A percentile compares a stretch with the other conserved stretches of the same genome.
Conservation (phyloP, 2,113 vertebrate genomes). For the Camarhynchus parvulus region DNA sequence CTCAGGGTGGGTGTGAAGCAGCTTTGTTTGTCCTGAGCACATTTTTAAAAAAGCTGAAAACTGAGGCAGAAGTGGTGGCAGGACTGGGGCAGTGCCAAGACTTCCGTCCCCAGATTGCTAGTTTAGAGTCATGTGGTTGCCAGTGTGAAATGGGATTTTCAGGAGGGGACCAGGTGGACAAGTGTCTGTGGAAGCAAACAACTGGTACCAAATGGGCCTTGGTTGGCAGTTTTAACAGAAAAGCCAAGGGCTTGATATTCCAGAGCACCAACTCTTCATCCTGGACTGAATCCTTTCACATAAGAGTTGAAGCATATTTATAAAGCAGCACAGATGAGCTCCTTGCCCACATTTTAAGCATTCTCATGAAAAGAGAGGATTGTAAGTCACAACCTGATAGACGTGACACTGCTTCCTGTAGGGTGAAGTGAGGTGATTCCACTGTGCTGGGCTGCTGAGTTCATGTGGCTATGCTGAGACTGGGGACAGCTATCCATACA, state of each 20-base stretch:
- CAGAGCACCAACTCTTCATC: not conserved
- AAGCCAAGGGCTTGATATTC: not conserved
- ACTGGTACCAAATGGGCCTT: not conserved
- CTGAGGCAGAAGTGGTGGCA: not conserved
- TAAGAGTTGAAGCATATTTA: not conserved
- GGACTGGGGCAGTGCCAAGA: not conserved
- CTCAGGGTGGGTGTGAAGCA: not conserved
- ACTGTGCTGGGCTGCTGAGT: not conserved
- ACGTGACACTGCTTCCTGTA: rapidly evolving
- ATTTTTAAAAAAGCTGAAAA: not conserved
- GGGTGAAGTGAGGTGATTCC: not conserved
- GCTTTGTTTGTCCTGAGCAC: not conserved
- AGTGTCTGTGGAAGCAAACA: not conserved
- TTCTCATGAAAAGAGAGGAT: not conserved
- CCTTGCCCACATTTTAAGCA: not conserved
- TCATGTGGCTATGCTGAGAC: not conserved
- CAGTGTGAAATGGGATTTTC: not conserved
- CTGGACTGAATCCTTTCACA: not conserved
- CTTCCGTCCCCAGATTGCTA: not conserved
- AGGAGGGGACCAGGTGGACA: not conserved
- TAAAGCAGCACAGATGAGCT: not conserved
- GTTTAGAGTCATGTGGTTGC: not conserved
- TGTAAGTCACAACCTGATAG: not conserved
- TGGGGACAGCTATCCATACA: not conserved
- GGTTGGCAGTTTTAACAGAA: not conserved